Base-by-base conservation (phyloP, 1,140 invertebrate genomes). In the Carposina sasakii region DNA sequence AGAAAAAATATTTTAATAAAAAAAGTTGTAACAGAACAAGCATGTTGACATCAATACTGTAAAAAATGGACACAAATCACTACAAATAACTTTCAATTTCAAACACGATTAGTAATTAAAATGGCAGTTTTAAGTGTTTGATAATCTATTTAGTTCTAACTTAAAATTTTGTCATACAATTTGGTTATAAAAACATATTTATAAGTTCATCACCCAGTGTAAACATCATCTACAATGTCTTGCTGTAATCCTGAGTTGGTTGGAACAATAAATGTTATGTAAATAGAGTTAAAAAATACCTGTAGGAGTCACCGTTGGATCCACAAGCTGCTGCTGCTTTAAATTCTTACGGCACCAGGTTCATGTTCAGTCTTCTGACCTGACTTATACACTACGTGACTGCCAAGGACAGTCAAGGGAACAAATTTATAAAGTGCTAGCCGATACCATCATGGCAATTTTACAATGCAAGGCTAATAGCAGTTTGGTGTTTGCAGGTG, bases 371-470 rank as follows among this genome's bases (percentile, higher is more conserved):
- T 85, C 83, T 85, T 85, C 78, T 64, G 82, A 85, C 83, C 85
- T 86, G 81, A 86, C 83, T 85, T 85, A 85, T 82, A 81, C 62
- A 81, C 81, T 85, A 83, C 68, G 71, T 78, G 81, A 86, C 78
- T 81, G 82, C 78, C 77, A 67, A 72, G 72, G 75, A 84, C 83
- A 82, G 82, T 85, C 77, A 85, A 85, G 73, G 68, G 76, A 81
- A 81, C 71, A 81, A 76, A 76, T 84, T 84, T 74, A n/a, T n/a
- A 81, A 82, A 84, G 79, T 75, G 67, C 81, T 82, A 81, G 76
- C 75, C 66, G 55, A 62, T 54, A 71, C 76, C 68, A 57, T 66
- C 50, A 60, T 50, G 63, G 69, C 71, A 64, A 53, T 68, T 62
- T 70, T 68, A 71, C 56, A 61, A 34, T 60, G 41, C 52, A 61